phyloP scores from a whole-genome alignment of 2,797 vertebrate species.

The Gallinago nigripennis region DNA sequence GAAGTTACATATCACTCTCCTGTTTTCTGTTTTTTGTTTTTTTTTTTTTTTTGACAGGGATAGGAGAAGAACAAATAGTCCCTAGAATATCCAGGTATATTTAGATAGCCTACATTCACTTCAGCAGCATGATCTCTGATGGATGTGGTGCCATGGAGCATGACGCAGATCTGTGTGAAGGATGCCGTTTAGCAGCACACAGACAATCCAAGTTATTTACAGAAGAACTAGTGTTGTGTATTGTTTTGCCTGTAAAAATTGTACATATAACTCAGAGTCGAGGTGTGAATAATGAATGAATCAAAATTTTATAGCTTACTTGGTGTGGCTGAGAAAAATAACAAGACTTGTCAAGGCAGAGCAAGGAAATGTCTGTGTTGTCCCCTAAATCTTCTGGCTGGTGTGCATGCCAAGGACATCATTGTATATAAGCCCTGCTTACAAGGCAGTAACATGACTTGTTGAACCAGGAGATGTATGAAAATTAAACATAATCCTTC shows the following conservation, averaged over 20 bases:
- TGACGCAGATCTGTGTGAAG: not conserved
- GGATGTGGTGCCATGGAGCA: not conserved
- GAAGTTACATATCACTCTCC: not conserved
- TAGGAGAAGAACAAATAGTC: not conserved
- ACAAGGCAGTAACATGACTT: not conserved
- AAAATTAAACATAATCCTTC: not conserved
- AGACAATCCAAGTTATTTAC: not conserved
- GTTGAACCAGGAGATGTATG: not conserved
- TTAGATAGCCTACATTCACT: not conserved
- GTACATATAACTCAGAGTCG: not conserved
- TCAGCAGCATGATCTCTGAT: not conserved
- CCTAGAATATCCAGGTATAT: not conserved
- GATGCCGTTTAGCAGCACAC: not conserved
- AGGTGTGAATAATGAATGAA: not conserved
- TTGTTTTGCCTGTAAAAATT: conserved; percentile 4
- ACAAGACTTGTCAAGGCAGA: not conserved
- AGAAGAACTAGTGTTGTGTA: not conserved
- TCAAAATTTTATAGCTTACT: conserved; percentile 4
- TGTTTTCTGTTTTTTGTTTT: not conserved
- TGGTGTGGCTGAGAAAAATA: not conserved
- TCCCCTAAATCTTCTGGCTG: not conserved
- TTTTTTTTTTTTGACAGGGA: not conserved
- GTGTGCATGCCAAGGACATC: rapidly evolving
- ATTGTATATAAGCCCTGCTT: not conserved
- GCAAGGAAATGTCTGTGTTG: not conserved